Percentiles rank a stretch among this genome's conserved stretches.
Evolutionary conservation across 1,140 invertebrate genomes (phyloP).

Genomic region (Drosophila arizonae): DNA sequence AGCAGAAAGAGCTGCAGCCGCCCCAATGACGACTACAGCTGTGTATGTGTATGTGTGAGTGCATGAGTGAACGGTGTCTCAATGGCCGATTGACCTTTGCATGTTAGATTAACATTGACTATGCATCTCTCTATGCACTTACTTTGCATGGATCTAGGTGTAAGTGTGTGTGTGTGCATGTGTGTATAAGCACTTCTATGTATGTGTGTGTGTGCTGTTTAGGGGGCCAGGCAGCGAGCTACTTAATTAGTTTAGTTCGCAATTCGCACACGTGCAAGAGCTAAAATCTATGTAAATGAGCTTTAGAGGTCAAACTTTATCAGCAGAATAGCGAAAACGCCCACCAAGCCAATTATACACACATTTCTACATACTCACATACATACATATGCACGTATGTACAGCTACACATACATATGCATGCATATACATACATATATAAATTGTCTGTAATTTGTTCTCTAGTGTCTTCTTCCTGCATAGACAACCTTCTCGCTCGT

Average conservation of each 20-base stretch:
- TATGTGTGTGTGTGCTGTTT: neutral
- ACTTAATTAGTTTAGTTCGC: slow-evolving; percentile 70
- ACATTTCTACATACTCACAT: neutral
- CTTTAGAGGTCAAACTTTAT: slow-evolving; percentile 65
- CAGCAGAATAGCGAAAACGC: slow-evolving; percentile 33
- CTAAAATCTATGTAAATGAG: slow-evolving; percentile 61
- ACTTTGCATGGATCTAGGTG: slow-evolving; percentile 10
- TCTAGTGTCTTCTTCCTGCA: slow-evolving; percentile 67
- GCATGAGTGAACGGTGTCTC: slow-evolving; percentile 36
- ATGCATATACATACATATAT: slow-evolving; percentile 12
- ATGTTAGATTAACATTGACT: slow-evolving; percentile 76
- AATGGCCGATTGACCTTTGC: slow-evolving; percentile 77
- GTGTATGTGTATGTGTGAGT: slow-evolving; percentile 12
- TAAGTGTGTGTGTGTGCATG: neutral
- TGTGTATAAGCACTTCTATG: neutral
- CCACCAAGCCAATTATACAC: slow-evolving; percentile 32
- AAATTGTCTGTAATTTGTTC: slow-evolving; percentile 70
- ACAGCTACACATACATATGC: neutral
- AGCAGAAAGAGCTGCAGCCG: neutral
- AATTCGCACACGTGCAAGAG: slow-evolving; percentile 53
- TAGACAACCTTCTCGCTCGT: slow-evolving; percentile 52
- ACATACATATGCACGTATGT: slow-evolving; percentile 4
- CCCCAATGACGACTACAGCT: slow-evolving; percentile 8
- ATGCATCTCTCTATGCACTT: slow-evolving; percentile 30
- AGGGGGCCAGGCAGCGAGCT: slow-evolving; percentile 25